A percentile compares a stretch with the other conserved stretches of the same genome.
phyloP scores from a whole-genome alignment of 2,888 invertebrate genomes.

The Caenorhabditis sinica region DNA sequence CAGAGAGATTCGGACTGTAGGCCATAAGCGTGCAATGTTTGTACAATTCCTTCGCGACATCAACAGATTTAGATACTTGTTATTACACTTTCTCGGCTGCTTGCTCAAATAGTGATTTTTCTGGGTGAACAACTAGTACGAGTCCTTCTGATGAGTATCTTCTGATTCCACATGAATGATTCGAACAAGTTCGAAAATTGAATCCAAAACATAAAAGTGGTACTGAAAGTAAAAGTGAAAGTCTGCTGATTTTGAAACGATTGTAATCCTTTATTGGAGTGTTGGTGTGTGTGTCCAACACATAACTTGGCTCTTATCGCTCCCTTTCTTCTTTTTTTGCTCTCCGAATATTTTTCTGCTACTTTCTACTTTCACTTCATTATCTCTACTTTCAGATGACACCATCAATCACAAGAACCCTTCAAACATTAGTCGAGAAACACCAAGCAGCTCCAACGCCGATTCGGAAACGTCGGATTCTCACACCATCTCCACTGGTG shows the following conservation, averaged over 20 bases:
- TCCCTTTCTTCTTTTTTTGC: constrained; percentile 37
- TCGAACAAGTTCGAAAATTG: neutral
- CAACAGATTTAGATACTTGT: constrained; percentile 25
- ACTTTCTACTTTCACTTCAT: constrained; percentile 23
- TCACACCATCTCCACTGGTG: constrained; percentile 25
- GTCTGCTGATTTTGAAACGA: constrained; percentile 3
- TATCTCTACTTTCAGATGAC: constrained; percentile 33
- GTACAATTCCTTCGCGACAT: constrained; percentile 4
- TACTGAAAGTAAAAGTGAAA: neutral
- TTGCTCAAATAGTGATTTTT: constrained; percentile 13
- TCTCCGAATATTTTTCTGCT: constrained; percentile 24
- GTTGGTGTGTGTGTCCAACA: neutral
- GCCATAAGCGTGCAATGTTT: constrained; percentile 30
- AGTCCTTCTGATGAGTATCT: neutral
- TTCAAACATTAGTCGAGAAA: constrained; percentile 40
- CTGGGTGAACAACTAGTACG: neutral
- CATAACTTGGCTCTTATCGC: constrained; percentile 44
- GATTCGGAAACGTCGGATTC: neutral
- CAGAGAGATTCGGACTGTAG: constrained; percentile 38
- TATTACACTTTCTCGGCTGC: constrained; percentile 9
- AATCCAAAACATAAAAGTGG: neutral
- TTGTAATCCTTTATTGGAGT: constrained; percentile 41
- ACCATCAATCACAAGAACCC: constrained; percentile 12
- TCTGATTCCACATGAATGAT: neutral
- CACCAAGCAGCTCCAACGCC: constrained; percentile 41